A percentile compares a stretch with the other conserved stretches of the same genome.
These are phyloP conservation scores for Cardiocondyla obscurior DNA, from an alignment of 1,140 invertebrate genomes.

Conservation along the genomic window DNA sequence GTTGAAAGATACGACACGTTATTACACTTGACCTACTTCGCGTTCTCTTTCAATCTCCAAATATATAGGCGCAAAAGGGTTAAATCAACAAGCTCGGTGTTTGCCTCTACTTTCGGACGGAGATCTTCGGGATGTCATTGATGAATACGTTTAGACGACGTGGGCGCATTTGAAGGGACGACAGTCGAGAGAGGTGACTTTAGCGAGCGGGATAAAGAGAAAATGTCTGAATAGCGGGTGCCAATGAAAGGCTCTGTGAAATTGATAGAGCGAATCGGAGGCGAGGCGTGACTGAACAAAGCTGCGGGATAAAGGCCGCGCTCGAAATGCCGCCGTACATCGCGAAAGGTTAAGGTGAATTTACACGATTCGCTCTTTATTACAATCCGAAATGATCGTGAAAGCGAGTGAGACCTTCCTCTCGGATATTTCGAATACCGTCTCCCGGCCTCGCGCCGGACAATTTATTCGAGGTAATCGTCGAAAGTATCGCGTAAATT, in stretches of 20 bases:
- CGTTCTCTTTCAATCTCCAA: not conserved
- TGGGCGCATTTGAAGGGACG: constrained; percentile 35
- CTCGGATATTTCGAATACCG: too few relatives aligned
- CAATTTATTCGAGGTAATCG: constrained; percentile 30
- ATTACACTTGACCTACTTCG: constrained; percentile 6
- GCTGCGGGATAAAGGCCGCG: constrained; percentile 41
- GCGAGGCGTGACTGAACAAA: constrained; percentile 54
- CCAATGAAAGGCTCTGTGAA: constrained; percentile 62
- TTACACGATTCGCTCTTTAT: constrained; percentile 27
- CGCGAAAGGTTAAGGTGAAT: constrained; percentile 53
- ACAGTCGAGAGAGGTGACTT: constrained; percentile 35
- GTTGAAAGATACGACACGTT: not conserved
- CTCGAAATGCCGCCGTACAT: constrained; percentile 20
- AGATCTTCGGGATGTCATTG: constrained; percentile 19
- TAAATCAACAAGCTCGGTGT: constrained; percentile 15
- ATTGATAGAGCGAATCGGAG: constrained; percentile 63
- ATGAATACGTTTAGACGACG: constrained; percentile 40
- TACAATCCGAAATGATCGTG: constrained; percentile 23
- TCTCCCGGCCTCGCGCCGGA: not conserved
- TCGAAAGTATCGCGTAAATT: constrained; percentile 31
- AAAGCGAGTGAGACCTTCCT: not conserved
- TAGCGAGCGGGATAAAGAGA: constrained; percentile 38
- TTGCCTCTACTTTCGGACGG: not conserved
- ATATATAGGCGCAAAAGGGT: constrained; percentile 31
- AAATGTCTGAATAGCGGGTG: constrained; percentile 48